Evolutionary conservation across 2,797 vertebrate species (phyloP).

Genomic region (Harpagifer antarcticus): DNA sequence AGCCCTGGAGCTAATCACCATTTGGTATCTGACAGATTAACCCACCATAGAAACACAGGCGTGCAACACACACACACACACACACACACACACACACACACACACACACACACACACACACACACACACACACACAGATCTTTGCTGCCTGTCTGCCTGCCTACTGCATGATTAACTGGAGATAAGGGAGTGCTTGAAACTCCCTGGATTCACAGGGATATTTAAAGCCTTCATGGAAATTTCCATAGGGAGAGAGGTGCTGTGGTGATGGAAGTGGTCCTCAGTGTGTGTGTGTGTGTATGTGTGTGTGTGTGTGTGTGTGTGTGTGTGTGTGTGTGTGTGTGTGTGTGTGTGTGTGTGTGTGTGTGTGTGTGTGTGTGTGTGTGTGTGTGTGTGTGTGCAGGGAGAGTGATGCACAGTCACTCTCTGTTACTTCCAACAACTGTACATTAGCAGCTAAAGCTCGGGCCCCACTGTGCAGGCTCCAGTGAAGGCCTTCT

Average conservation of each 20-base stretch:
- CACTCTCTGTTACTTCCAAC: constrained; percentile 67
- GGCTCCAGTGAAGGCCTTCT: constrained; percentile 65
- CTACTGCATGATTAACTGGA: constrained; percentile 83
- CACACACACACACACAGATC: constrained; percentile 34
- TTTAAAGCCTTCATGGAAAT: constrained; percentile 83
- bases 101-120: too few species aligned
- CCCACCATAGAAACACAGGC: constrained; percentile 69
- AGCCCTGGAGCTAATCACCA: constrained; percentile 82
- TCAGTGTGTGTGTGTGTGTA: constrained; percentile 21
- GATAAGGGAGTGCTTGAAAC: constrained; percentile 82
- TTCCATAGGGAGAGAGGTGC: constrained; percentile 76
- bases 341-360: constrained; percentile 21
- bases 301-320: constrained; percentile 15
- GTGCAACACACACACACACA: background rate
- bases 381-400: constrained; percentile 21
- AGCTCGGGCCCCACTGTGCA: constrained; percentile 51
- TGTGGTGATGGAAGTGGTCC: constrained; percentile 58
- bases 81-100: too few species aligned
- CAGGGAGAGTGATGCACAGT: constrained; percentile 57
- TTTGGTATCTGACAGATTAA: constrained; percentile 85
- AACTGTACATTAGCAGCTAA: constrained; percentile 65
- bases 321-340: background rate
- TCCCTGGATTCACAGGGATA: constrained; percentile 80
- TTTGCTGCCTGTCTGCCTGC: constrained; percentile 65
- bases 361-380: constrained; percentile 25